Base-by-base conservation (phyloP, 2,797 vertebrate genomes). In the Taenioides sp. region DNA sequence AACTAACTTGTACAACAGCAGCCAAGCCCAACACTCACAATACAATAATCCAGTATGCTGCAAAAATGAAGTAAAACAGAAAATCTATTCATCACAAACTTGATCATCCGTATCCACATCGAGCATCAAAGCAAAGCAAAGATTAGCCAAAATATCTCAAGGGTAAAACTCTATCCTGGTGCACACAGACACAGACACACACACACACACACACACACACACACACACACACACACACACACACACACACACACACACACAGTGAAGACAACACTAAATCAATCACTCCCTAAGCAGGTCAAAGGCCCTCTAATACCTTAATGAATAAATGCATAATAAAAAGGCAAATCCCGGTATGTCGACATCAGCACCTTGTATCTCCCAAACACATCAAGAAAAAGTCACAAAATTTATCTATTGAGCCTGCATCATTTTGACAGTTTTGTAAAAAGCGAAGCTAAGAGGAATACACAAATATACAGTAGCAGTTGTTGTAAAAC, bases 281-380 rank as follows among this genome's bases (percentile, higher is more conserved):
- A 90, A 72, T 85, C 78, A 84, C 61, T 82, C 58, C 69, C 69
- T 54, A 71, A 72, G 82, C 60, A 68, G 69, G 73, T 78, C 83
- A 78, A 65, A 79, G 69, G 52, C 66, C 71, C 66, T 74, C 70
- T 82, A 82, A 89, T 80, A 76, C 77, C 59, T 83, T 80, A 85
- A 88, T 91, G 85, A 90, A 89, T 88, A 89, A 81, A 89, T 85
- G 68, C 76, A 76, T 71, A 76, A 60, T 50, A 74, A 82, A 87
- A 82, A 81, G 57, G 14, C 60, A 85, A 78, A 87, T 80, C 80
- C 72, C 67, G 75, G 43, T 73, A 71, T 83, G 81, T 83, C 70
- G 78, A 70, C 73, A 61, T 67, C 47, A 77, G 70, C 58, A 76
- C 37, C 75, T 62, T 70, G 9, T 65, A 71, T 65, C 66, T 67